These are phyloP conservation scores for Daphoenositta chrysoptera DNA, from an alignment of 2,113 vertebrate species.

Conservation along the genomic window DNA sequence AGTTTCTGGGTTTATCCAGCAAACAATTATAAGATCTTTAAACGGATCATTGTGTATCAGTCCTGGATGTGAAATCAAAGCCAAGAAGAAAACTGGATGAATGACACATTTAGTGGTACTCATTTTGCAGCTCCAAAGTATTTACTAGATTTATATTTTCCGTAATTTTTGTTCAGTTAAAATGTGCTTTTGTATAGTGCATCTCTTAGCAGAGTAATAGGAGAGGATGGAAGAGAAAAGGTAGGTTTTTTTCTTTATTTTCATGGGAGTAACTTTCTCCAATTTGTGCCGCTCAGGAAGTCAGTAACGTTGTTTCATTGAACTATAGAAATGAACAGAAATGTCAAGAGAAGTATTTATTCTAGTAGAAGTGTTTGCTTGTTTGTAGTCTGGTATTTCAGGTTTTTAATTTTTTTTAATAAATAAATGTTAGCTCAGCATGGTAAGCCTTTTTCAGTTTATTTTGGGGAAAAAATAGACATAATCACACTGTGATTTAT, in stretches of 20 bases:
- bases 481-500: neutral
- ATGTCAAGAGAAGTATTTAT: neutral
- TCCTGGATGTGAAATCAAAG: neutral
- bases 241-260: neutral
- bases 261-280: neutral
- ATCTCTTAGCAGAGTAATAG: neutral
- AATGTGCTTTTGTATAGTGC: neutral
- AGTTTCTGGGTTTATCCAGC: neutral
- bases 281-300: neutral
- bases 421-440: neutral
- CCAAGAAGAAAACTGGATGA: neutral
- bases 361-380: neutral
- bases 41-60: neutral
- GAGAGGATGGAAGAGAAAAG: neutral
- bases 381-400: neutral
- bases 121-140: neutral
- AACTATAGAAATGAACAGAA: neutral
- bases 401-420: neutral
- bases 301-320: neutral
- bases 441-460: neutral
- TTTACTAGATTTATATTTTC: neutral
- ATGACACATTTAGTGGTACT: neutral
- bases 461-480: neutral
- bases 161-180: neutral
- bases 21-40: neutral